Evolutionary conservation across 2,113 vertebrate genomes (phyloP), one percentile per base, ranked within the genome.

Genomic region (Thymallus thymallus): DNA sequence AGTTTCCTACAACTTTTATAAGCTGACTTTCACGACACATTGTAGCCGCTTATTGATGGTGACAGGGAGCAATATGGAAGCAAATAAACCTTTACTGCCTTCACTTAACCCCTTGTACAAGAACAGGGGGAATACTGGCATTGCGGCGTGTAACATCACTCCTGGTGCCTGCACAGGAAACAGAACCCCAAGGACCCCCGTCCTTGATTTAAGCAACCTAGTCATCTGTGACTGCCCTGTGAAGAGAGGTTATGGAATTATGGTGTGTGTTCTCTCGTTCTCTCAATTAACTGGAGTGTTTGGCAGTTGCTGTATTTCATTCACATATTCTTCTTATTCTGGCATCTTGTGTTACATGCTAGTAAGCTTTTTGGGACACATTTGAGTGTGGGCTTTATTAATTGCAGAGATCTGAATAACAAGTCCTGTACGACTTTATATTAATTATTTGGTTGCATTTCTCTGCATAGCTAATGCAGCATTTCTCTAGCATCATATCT

Each of bases 1-100:
- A 95, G 93, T 95, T 94, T 90, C 91, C 94, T 96, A 91, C 95
- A 96, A 96, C 90, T 96, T 97, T 96, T 94, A 97, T 95, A 94
- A 96, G 94, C 87, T 90, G 84, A 95, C 96, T 96, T 94, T 95
- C 92, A 94, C 93, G 93, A 92, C 88, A 85, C 91, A 92, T 90
- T 94, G 92, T 95, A 91, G 91, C 91, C 90, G 91, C 93, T 94
- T 92, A 94, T 93, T 92, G 92, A 89, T 89, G 92, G 91, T 89
- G 94, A 93, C 94, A 93, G 92, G 85, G 91, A 94, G 91, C 89
- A 90, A 91, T 90, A 90, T 71, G 76, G 71, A 88, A 85, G 90
- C 91, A 93, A 93, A 90, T 93, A 94, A 95, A 94, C 92, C 92
- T 91, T 92, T 89, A 88, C 92, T 92, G 91, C 92, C 92, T 92